Conservation (phyloP, 2,888 invertebrate species). For the Ormia ochracea region DNA sequence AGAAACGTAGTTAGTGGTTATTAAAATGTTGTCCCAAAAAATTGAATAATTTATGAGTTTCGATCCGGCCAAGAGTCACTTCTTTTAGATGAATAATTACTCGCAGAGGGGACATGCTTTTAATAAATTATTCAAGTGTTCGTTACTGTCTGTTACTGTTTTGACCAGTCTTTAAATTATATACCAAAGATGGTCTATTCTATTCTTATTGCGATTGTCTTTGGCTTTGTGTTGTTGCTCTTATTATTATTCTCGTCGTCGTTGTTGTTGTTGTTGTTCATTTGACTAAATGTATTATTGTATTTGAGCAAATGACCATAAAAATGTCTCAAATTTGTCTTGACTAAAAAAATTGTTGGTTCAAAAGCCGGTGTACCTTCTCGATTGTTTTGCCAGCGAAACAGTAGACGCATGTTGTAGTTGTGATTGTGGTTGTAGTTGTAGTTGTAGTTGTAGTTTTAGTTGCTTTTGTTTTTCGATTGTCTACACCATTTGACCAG, state of each 20-base stretch:
- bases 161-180: conserved; percentile 55
- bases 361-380: background rate
- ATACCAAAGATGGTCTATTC: conserved; percentile 7
- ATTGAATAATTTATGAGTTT: conserved; percentile 39
- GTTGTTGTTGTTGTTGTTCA: background rate
- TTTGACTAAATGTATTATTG: no score
- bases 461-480: background rate
- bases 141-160: conserved; percentile 9
- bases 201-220: conserved; percentile 1
- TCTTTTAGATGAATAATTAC: conserved; percentile 65
- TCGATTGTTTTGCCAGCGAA: conserved; percentile 8
- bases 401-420: conserved; percentile 46
- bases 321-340: conserved; percentile 64
- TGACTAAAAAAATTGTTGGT: conserved; percentile 32
- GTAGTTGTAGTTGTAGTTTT: no score
- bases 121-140: conserved; percentile 66
- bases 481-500: conserved; percentile 7
- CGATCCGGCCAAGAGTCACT: background rate
- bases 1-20: background rate
- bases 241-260: no score
- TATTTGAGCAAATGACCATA: conserved; percentile 66
- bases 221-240: background rate
- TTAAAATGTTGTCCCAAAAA: background rate
- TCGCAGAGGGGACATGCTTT: conserved; percentile 67
- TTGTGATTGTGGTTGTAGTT: conserved; percentile 20